phyloP scores from a whole-genome alignment of 2,888 invertebrate species.

The Epiblema foenella region DNA sequence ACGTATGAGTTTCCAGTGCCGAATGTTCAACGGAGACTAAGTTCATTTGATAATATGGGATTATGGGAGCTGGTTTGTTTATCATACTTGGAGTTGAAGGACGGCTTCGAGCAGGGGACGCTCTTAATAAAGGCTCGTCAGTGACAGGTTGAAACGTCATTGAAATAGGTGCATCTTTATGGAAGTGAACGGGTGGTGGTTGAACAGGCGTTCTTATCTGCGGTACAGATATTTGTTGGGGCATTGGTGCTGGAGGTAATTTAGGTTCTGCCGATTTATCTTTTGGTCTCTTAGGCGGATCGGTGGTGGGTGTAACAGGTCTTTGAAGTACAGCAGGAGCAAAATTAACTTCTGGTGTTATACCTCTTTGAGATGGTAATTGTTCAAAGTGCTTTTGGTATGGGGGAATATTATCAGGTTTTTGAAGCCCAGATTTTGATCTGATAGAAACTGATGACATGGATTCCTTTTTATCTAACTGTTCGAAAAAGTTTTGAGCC shows the following conservation, averaged over 20 bases:
- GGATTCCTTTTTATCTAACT: constrained; percentile 72
- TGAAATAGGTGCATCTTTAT: constrained; percentile 81
- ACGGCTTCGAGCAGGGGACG: constrained; percentile 83
- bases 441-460: constrained; percentile 66
- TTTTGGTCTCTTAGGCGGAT: constrained; percentile 68
- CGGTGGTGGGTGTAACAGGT: constrained; percentile 73
- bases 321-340: constrained; percentile 73
- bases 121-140: constrained; percentile 81
- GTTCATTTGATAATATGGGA: constrained; percentile 92
- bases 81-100: constrained; percentile 89
- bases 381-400: constrained; percentile 87
- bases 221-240: constrained; percentile 51
- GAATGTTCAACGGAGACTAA: constrained; percentile 88
- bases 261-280: constrained; percentile 67
- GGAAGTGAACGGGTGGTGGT: constrained; percentile 67
- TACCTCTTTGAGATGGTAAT: constrained; percentile 84
- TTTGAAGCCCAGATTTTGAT: constrained; percentile 84
- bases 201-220: constrained; percentile 57
- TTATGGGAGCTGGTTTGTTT: constrained; percentile 89
- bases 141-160: constrained; percentile 88
- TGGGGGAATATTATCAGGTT: constrained; percentile 86
- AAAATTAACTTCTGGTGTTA: constrained; percentile 83
- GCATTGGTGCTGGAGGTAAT: constrained; percentile 44
- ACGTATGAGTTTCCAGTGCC: constrained; percentile 85
- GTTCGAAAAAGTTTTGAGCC: constrained; percentile 75